Evolutionary conservation across 2,797 vertebrate species (phyloP), one percentile per base, ranked within the genome.

Genomic region (Coluber constrictor): DNA sequence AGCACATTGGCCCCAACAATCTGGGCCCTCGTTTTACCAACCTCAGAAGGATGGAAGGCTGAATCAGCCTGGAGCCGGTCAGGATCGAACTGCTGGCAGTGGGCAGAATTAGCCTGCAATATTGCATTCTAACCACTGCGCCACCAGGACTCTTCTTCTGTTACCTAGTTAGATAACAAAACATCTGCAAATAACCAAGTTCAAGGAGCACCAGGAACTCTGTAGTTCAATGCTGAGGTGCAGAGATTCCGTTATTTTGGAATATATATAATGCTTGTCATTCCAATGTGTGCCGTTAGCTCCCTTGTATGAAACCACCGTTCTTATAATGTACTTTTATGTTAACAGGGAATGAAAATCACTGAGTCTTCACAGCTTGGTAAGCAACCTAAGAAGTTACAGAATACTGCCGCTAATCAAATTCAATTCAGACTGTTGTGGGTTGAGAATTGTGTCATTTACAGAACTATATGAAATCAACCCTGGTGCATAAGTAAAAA

Each of bases 311-410:
- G 16, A 56, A 37, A 51, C 23, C 56, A 56, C 29, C 63, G 10
- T 90, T 63, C 37, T 92, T 88, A 47, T 25, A 12, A n/a, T 83
- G 37, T 47, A 25, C 23, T 96, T 66, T 97, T 59, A 96, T 63
- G 27, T 95, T 96, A 93, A 93, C 94, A 98, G 98, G 96, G 92
- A 94, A 95, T 96, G 94, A 97, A 96, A 96, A 95, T 93, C 59
- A 91, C 96, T 92, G 96, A 94, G 93, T 96, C 94, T 97, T 29
- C 97, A 96, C 96, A 97, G 94, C 95, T 95, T 79, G 97, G 98
- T 98, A 96, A 98, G 98, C 96, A 92, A 94, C 89, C 29, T 32
- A 47, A 91, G 23, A 70, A 54, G 27, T 16, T n/a, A 70, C 0
- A 0, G 9, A 86, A 79, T 54, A 57, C 83, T 92, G 57, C 66